Base-by-base conservation (phyloP, 2,113 vertebrate genomes). In the Phylloscopus whistleri region DNA sequence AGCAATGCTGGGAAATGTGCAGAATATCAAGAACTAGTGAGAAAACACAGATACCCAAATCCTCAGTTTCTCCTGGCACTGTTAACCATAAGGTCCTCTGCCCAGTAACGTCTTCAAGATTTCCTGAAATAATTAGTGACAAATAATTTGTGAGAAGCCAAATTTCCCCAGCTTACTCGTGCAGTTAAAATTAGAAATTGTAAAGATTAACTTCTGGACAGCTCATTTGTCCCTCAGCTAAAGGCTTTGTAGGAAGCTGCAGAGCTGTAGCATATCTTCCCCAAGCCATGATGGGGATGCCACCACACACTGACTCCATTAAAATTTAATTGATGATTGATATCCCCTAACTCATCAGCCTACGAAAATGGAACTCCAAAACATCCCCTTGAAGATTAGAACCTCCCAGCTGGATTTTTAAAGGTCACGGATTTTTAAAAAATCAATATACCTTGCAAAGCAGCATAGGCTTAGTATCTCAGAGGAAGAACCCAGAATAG, bases 251-350 rank as follows among this genome's bases (percentile, higher is more conserved):
- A 49, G 62, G 53, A 87, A 73, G 41, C 37, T 89, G 39, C 7
- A 48, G 16, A 66, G 30, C 11, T 64, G 7, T 2, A 16, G 4
- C 2, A 1, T 1, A 1, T 14, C 15, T 31, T 87, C 44, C 39
- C 26, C 39, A 66, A 33, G 19, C 14, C 35, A 37, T 15, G 12
- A 18, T 9, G 13, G 27, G 27, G 13, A 62, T 63, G 20, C 10
- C 13, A 39, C 24, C 21, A 74, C 10, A 17, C 5, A 63, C 2
- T 21, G 76, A 75, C 28, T 35, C 8, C 44, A 55, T 13, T 35
- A 43, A 12, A 56, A 68, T 68, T 28, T 52, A 69, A 59, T 85
- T 59, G 49, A 27, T 31, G 2, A 26, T 16, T 51, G 18, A 33
- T 26, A n/a, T 7, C 3, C 41, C 17, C 56, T 59, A 37, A 83